These are phyloP conservation scores for Heliopora coerulea DNA, from an alignment of 92 coral and sea anemone species.

Conservation along the genomic window DNA sequence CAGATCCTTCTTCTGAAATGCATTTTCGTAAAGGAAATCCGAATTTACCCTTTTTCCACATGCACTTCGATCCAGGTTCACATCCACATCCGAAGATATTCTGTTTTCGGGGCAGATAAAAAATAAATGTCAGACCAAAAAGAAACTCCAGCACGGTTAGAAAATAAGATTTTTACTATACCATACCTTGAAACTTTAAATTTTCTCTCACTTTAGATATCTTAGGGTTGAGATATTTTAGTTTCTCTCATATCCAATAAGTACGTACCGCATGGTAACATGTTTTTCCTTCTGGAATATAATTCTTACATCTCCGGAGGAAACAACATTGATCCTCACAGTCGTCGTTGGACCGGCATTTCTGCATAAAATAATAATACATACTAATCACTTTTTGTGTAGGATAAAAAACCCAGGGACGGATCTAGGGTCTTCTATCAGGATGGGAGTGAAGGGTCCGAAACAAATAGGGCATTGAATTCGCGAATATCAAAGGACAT, in stretches of 20 bases:
- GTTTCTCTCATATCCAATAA: background rate
- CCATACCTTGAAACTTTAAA: too few relatives aligned
- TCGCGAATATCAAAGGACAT: too few relatives aligned
- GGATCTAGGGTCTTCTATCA: too few relatives aligned
- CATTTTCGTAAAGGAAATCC: background rate
- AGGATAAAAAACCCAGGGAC: too few relatives aligned
- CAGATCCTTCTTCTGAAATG: background rate
- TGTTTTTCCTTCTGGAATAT: slow-evolving; percentile 16
- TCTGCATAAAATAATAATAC: background rate
- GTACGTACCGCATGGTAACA: background rate
- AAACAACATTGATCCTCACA: slow-evolving; percentile 24
- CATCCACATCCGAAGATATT: background rate
- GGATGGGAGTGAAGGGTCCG: too few relatives aligned
- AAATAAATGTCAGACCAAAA: background rate
- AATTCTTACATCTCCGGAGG: background rate
- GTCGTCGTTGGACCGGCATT: slow-evolving; percentile 1
- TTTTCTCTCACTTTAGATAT: too few relatives aligned
- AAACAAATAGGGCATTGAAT: too few relatives aligned
- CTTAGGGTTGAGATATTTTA: too few relatives aligned
- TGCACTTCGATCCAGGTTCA: background rate
- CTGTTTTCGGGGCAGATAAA: background rate
- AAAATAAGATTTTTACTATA: too few relatives aligned
- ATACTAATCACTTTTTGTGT: background rate
- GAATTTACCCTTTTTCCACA: too few relatives aligned
- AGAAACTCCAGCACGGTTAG: background rate